These are phyloP conservation scores for Parazoanthus atlanticus DNA, from an alignment of 92 coral and sea anemone genomes.

Conservation along the genomic window DNA sequence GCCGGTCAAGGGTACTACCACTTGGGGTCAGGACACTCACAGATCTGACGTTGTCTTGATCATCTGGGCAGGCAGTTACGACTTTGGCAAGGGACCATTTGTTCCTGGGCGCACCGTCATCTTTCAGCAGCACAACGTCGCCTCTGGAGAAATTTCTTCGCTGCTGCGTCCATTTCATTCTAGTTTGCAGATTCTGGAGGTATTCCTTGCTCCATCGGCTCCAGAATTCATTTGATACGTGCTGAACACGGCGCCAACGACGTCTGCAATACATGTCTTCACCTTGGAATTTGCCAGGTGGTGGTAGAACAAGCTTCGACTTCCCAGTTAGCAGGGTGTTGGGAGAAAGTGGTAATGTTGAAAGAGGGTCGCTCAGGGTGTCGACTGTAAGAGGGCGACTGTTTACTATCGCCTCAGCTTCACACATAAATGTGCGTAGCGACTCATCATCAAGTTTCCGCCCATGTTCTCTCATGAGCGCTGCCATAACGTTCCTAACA, in stretches of 20 bases:
- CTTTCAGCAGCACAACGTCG: no score
- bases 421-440: slow-evolving; percentile 5
- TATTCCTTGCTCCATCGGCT: slow-evolving; percentile 25
- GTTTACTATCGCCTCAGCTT: slow-evolving; percentile 1
- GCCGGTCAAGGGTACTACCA: no score
- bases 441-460: slow-evolving; percentile 33
- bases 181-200: slow-evolving; percentile 20
- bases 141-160: slow-evolving; percentile 18
- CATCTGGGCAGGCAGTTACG: no score
- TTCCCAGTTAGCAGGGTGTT: slow-evolving; percentile 14
- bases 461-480: slow-evolving; percentile 29
- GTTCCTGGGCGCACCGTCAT: no score
- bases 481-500: slow-evolving; percentile 24
- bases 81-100: no score
- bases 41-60: no score
- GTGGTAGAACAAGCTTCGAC: slow-evolving; percentile 20
- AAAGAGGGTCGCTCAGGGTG: neutral
- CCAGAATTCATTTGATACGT: slow-evolving; percentile 22
- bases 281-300: slow-evolving; percentile 27
- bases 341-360: neutral
- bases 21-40: no score
- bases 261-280: slow-evolving; percentile 31
- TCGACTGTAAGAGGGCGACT: neutral
- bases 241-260: slow-evolving; percentile 42
- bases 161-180: slow-evolving; percentile 35